These are phyloP conservation scores for Julus scanicus DNA, from an alignment of 2,888 invertebrate genomes.

Conservation along the genomic window DNA sequence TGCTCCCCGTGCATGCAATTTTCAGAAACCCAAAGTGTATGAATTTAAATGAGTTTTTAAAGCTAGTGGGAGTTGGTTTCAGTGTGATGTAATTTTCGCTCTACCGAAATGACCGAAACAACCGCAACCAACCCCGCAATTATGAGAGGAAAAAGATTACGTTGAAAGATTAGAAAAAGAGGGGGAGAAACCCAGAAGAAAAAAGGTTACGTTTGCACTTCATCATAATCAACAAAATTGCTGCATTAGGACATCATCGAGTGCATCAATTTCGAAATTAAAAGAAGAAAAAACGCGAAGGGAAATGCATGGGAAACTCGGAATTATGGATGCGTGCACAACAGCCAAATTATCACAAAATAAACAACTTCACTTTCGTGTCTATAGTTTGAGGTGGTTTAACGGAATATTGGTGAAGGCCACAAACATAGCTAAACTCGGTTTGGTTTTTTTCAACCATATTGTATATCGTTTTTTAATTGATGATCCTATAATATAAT, in stretches of 20 bases:
- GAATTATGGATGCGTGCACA: neutral
- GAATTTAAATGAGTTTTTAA: constrained; percentile 1
- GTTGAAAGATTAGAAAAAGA: no score
- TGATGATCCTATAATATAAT: no score
- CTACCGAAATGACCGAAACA: constrained; percentile 1
- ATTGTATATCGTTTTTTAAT: no score
- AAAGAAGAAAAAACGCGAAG: neutral
- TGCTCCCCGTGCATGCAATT: neutral
- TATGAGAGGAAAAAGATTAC: neutral
- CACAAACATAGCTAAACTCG: no score
- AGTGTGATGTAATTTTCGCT: neutral
- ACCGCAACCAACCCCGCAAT: neutral
- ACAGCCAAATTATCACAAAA: neutral
- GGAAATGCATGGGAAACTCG: neutral
- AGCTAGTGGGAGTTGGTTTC: neutral
- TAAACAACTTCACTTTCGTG: no score
- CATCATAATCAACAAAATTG: neutral
- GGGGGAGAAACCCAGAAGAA: neutral
- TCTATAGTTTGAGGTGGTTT: no score
- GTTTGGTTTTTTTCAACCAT: no score
- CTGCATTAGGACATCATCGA: neutral
- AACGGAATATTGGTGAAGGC: no score
- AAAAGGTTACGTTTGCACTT: neutral
- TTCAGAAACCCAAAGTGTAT: neutral
- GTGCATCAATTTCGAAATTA: neutral